phyloP scores from a whole-genome alignment of 2,113 vertebrate genomes.

The Sturnira hondurensis region DNA sequence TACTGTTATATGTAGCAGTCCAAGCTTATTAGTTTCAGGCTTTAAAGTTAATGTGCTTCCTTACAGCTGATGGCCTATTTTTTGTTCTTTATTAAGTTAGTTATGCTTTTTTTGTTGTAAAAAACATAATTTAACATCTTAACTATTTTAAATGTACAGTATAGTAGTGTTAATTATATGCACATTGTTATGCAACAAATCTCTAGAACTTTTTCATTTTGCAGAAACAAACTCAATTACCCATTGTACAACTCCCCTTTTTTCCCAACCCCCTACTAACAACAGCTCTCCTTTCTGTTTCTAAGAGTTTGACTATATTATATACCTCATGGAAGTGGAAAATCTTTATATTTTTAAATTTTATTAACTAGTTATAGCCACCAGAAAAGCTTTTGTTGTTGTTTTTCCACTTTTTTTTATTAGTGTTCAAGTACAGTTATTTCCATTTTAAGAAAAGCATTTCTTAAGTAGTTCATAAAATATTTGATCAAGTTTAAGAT shows the following conservation, averaged over 20 bases:
- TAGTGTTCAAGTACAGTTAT: too few species aligned
- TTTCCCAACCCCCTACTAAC: not conserved
- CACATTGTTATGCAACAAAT: not conserved
- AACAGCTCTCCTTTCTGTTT: not conserved
- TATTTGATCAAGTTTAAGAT: not conserved
- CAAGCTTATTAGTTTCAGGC: not conserved
- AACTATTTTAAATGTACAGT: not conserved
- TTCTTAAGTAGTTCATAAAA: not conserved
- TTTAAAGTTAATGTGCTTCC: constrained; percentile 31
- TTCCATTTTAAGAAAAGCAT: not conserved
- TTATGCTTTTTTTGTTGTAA: not conserved
- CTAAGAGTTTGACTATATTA: not conserved
- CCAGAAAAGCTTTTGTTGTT: not conserved
- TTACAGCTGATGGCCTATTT: not conserved
- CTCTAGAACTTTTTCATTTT: not conserved
- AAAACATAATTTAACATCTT: not conserved
- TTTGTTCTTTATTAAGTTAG: not conserved
- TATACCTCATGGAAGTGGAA: not conserved
- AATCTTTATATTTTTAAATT: not conserved
- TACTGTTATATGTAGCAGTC: not conserved
- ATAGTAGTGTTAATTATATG: not conserved
- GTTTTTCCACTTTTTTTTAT: too few species aligned
- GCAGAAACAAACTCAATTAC: not conserved
- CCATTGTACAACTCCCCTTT: not conserved
- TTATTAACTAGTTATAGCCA: not conserved